Percentiles rank a stretch among this genome's conserved stretches.
These are phyloP conservation scores for Lepidostoma basale DNA, from an alignment of 1,140 invertebrate genomes.

Conservation along the genomic window DNA sequence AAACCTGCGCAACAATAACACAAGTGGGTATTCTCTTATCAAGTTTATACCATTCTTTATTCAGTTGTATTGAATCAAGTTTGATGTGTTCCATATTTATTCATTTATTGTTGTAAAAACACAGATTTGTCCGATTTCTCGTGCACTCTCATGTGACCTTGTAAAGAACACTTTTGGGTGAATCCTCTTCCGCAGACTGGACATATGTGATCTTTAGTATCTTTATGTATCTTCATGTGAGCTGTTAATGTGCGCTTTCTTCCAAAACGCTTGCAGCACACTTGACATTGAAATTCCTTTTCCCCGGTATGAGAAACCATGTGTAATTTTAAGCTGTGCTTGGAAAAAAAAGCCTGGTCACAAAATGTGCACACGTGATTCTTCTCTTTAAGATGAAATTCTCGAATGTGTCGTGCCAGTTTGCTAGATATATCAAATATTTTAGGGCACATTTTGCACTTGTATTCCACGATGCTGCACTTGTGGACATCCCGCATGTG, in stretches of 20 bases:
- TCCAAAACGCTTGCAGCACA: slow-evolving; percentile 66
- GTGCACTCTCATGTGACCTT: slow-evolving; percentile 56
- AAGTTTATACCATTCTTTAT: no score
- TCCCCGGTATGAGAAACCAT: slow-evolving; percentile 72
- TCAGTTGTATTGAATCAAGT: no score
- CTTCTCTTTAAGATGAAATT: slow-evolving; percentile 36
- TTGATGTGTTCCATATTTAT: no score
- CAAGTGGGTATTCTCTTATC: no score
- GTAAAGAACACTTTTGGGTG: slow-evolving; percentile 57
- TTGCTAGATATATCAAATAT: slow-evolving; percentile 22
- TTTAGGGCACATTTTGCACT: slow-evolving; percentile 37
- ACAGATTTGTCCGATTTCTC: no score
- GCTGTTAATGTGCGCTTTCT: slow-evolving; percentile 72
- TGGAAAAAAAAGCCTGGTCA: slow-evolving; percentile 33
- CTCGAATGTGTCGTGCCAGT: slow-evolving; percentile 34
- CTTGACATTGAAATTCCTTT: slow-evolving; percentile 63
- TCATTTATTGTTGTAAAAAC: no score
- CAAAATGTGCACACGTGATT: slow-evolving; percentile 33
- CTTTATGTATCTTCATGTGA: slow-evolving; percentile 70
- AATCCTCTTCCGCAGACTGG: slow-evolving; percentile 61
- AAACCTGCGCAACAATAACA: no score
- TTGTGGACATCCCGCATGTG: slow-evolving; percentile 35
- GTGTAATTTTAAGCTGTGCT: slow-evolving; percentile 30
- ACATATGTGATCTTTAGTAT: slow-evolving; percentile 61
- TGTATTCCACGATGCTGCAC: not conserved